phyloP scores from a whole-genome alignment of 1,140 invertebrate genomes.

The Chironomus tepperi region DNA sequence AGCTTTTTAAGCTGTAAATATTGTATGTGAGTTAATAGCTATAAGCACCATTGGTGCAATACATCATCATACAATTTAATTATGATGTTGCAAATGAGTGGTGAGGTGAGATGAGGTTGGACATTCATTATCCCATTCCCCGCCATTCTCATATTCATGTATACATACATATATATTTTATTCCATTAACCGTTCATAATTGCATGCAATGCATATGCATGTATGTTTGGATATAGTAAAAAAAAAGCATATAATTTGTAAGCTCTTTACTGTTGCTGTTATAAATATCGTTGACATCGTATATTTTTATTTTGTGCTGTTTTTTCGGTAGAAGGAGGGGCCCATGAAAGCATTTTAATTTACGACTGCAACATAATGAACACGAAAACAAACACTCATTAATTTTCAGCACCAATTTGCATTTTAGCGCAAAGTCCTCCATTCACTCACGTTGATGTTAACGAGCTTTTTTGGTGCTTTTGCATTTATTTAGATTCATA shows the following conservation, averaged over 20 bases:
- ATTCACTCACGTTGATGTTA: no score
- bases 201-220: neutral
- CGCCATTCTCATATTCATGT: no score
- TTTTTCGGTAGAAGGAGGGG: no score
- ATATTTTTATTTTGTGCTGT: no score
- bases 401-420: constrained; percentile 8
- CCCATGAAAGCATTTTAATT: no score
- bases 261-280: no score
- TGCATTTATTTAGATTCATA: no score
- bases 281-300: no score
- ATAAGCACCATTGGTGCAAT: neutral
- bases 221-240: neutral
- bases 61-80: constrained; percentile 3
- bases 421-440: neutral
- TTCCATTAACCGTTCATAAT: constrained; percentile 13
- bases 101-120: neutral
- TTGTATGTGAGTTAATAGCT: neutral
- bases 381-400: constrained; percentile 13
- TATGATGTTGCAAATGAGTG: neutral
- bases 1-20: neutral
- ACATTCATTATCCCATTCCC: neutral
- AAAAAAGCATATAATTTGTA: no score
- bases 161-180: neutral
- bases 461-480: no score
- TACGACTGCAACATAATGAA: neutral